A percentile compares a stretch with the other conserved stretches of the same genome.
phyloP scores from a whole-genome alignment of 2,888 invertebrate genomes.

The Cerceris rybyensis region DNA sequence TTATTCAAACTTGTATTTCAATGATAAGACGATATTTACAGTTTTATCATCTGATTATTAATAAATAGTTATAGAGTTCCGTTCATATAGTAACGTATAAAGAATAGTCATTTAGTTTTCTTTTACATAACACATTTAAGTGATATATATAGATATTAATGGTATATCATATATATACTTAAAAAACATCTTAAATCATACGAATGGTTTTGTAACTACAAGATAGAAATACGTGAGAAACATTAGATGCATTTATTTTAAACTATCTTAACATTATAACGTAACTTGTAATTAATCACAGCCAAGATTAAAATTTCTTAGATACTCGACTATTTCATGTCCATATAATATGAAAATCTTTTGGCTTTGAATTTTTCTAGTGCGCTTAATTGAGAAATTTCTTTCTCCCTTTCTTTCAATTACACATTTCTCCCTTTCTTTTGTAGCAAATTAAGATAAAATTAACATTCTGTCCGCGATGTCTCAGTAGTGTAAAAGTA shows the following conservation, averaged over 20 bases:
- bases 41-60: neutral
- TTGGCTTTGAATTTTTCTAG: neutral
- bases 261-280: constrained; percentile 40
- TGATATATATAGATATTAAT: no score
- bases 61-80: neutral
- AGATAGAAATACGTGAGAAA: constrained; percentile 13
- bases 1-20: constrained; percentile 1
- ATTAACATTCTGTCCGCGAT: no score
- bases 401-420: neutral
- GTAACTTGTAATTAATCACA: constrained; percentile 56
- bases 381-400: neutral
- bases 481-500: neutral
- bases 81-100: neutral
- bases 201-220: neutral
- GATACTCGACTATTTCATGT: constrained; percentile 11
- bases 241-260: constrained; percentile 28
- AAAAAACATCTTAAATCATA: no score
- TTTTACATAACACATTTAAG: no score
- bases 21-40: neutral
- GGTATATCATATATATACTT: no score
- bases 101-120: no score
- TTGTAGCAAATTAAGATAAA: neutral
- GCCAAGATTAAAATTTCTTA: constrained; percentile 54
- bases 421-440: neutral
- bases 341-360: constrained; percentile 1